phyloP scores from a whole-genome alignment of 2,888 invertebrate species.

The Dolichopus griseipennis region DNA sequence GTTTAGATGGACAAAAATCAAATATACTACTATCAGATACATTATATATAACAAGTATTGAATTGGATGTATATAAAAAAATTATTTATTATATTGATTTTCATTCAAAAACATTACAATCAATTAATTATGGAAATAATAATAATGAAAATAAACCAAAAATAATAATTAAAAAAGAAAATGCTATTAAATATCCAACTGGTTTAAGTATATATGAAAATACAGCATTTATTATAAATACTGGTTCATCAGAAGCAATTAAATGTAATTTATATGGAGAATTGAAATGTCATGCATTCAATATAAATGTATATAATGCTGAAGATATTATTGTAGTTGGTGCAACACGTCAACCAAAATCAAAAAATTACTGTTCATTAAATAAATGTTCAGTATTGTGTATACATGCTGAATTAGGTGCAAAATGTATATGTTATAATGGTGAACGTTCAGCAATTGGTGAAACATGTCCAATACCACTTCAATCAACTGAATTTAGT shows the following conservation, averaged over 20 bases:
- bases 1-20: slow-evolving; percentile 47
- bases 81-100: slow-evolving; percentile 70
- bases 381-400: slow-evolving; percentile 55
- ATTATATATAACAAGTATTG: slow-evolving; percentile 43
- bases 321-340: slow-evolving; percentile 50
- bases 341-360: slow-evolving; percentile 47
- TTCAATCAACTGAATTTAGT: slow-evolving; percentile 26
- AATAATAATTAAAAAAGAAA: slow-evolving; percentile 43
- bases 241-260: slow-evolving; percentile 48
- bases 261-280: slow-evolving; percentile 53
- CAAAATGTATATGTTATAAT: slow-evolving; percentile 51
- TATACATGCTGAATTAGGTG: slow-evolving; percentile 45
- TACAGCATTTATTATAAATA: slow-evolving; percentile 60
- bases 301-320: slow-evolving; percentile 43
- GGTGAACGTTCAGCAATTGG: slow-evolving; percentile 40
- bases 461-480: slow-evolving; percentile 32
- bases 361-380: slow-evolving; percentile 46
- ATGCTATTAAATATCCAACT: slow-evolving; percentile 49
- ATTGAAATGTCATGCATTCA: slow-evolving; percentile 44
- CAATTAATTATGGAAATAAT: slow-evolving; percentile 45
- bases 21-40: slow-evolving; percentile 40
- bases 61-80: slow-evolving; percentile 48
- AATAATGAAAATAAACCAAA: slow-evolving; percentile 34
- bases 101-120: slow-evolving; percentile 47
- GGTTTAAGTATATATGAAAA: slow-evolving; percentile 67